Conservation (phyloP, 2,888 invertebrate species). For the Epiperipatus broadwayi region DNA sequence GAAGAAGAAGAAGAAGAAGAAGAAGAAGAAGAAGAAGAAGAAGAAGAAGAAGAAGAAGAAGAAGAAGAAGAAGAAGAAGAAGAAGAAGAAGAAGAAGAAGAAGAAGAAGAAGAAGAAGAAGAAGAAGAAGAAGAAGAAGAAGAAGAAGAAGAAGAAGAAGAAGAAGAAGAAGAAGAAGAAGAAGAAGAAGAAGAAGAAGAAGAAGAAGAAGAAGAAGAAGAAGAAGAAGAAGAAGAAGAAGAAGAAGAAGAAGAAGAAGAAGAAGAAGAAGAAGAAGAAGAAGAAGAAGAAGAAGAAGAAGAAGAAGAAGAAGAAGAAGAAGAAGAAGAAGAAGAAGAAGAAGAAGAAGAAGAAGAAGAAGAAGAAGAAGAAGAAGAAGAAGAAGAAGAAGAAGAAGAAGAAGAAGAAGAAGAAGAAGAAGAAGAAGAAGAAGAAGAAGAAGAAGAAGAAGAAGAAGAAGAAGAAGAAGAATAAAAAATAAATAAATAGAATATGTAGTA, state of each 20-base stretch:
- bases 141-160: neutral
- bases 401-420: constrained; percentile 1
- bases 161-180: neutral
- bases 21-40: constrained; percentile 3
- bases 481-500: too few relatives aligned
- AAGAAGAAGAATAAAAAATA: too few relatives aligned
- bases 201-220: neutral
- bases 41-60: constrained; percentile 3
- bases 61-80: constrained; percentile 4
- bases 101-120: neutral
- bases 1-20: constrained; percentile 1
- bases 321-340: constrained; percentile 3
- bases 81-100: neutral
- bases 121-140: neutral
- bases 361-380: constrained; percentile 3
- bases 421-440: constrained; percentile 3
- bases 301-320: neutral
- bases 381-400: constrained; percentile 3
- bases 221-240: constrained; percentile 3
- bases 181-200: neutral
- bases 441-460: constrained; percentile 3
- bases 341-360: constrained; percentile 1
- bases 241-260: constrained; percentile 3
- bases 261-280: constrained; percentile 1
- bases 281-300: neutral